A percentile compares a stretch with the other conserved stretches of the same genome.
phyloP scores from a whole-genome alignment of 2,888 invertebrate species.

The Disparrhopalites patrizii region DNA sequence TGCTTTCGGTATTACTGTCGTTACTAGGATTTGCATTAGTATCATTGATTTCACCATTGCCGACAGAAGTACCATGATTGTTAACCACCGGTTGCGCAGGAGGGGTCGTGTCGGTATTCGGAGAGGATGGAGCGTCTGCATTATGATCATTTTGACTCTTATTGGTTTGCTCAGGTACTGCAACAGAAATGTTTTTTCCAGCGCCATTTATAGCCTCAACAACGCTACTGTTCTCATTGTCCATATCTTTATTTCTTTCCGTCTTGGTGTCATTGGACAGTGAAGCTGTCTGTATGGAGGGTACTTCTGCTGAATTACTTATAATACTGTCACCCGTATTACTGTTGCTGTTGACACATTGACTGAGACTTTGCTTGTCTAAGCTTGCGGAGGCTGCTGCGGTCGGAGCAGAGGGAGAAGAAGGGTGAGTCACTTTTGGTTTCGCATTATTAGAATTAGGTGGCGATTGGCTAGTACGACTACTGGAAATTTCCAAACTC shows the following conservation, averaged over 20 bases:
- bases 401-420: slow-evolving; percentile 11
- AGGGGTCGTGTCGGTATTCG: slow-evolving; percentile 16
- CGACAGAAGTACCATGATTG: slow-evolving; percentile 7
- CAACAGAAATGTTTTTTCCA: neutral
- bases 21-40: slow-evolving; percentile 16
- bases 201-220: slow-evolving; percentile 8
- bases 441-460: slow-evolving; percentile 22
- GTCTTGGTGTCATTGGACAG: neutral
- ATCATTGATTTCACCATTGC: slow-evolving; percentile 2
- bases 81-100: slow-evolving; percentile 14
- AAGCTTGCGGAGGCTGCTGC: neutral
- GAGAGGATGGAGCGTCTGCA: slow-evolving; percentile 16
- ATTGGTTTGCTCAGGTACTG: slow-evolving; percentile 14
- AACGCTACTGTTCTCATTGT: neutral
- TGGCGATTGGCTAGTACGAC: slow-evolving; percentile 18
- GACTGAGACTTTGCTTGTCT: neutral
- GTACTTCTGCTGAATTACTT: slow-evolving; percentile 9
- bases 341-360: neutral
- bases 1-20: slow-evolving; percentile 21
- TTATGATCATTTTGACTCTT: slow-evolving; percentile 19
- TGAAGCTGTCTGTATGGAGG: slow-evolving; percentile 4
- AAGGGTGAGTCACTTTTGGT: slow-evolving; percentile 12
- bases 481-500: slow-evolving; percentile 20
- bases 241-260: neutral
- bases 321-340: slow-evolving; percentile 16